Evolutionary conservation across 2,797 vertebrate genomes (phyloP), one percentile per base, ranked within the genome.

Genomic region (Coranthus polyacanthus): DNA sequence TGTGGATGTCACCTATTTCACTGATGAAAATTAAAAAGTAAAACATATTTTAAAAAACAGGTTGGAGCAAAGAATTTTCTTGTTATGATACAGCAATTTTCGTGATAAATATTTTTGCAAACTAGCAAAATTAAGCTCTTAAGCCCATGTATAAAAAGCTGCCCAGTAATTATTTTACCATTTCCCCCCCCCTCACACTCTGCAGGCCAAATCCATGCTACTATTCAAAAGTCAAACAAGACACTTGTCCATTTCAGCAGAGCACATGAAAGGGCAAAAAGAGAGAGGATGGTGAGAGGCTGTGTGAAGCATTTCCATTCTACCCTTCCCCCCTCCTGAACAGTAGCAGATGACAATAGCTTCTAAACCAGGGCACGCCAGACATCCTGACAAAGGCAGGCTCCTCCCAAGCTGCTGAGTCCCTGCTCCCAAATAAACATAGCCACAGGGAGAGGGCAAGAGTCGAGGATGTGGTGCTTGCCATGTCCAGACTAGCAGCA

Each of bases 291-390:
- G 85, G 75, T 29, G 55, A 80, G 75, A 79, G 75, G 72, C 82
- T 80, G 78, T 32, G 76, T 81, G 74, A 82, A 79, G 79, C 88
- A 72, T 81, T 85, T 72, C 69, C 80, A 78, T 79, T 78, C 84
- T 81, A 85, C 89, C 90, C 89, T 84, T 46, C 90, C 88, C 88
- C 82, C 84, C 80, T 81, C 81, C 76, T 76, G 80, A 90, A 86
- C 90, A 90, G 87, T 83, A 88, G 90, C 89, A 84, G 89, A 93
- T 90, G 90, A 93, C 91, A 93, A 93, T 92, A 91, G 92, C 90
- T 91, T 87, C 89, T 88, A 92, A 93, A 92, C 85, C 90, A 90
- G 90, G 90, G 87, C 90, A 92, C 79, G 82, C 84, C 88, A 90
- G 83, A 88, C 88, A 87, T 84, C 89, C 89, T 91, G 88, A 92